phyloP scores from a whole-genome alignment of 2,888 invertebrate genomes.

The Nasonia oneida region DNA sequence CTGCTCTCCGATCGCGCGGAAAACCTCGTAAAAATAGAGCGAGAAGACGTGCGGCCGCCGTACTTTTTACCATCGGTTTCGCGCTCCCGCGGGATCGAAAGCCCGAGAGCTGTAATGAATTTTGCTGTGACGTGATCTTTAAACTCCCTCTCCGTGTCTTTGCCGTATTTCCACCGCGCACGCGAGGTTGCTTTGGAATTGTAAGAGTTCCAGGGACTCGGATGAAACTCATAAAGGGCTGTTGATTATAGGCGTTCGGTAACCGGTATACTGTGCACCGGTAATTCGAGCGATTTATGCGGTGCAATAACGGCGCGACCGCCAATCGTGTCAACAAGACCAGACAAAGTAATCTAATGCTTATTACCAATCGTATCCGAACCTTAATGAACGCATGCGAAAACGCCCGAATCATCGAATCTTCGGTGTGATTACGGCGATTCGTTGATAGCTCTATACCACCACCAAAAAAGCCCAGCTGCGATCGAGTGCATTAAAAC shows the following conservation, averaged over 20 bases:
- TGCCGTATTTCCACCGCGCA: too few relatives aligned
- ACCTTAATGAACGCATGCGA: neutral
- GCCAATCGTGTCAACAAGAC: neutral
- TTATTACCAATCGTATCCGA: neutral
- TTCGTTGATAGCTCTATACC: too few relatives aligned
- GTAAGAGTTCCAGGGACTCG: neutral
- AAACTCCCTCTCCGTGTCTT: neutral
- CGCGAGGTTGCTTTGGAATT: too few relatives aligned
- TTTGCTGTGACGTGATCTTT: neutral
- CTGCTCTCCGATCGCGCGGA: conserved; percentile 22
- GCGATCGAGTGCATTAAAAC: neutral
- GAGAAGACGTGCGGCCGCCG: neutral
- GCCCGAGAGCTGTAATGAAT: neutral
- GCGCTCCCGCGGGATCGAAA: conserved; percentile 28
- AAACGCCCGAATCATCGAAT: neutral
- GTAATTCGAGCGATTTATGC: neutral
- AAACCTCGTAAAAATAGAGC: conserved; percentile 42
- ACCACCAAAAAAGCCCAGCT: too few relatives aligned
- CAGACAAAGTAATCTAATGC: neutral
- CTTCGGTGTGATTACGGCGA: too few relatives aligned
- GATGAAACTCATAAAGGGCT: neutral
- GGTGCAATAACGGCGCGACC: neutral
- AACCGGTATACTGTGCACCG: neutral
- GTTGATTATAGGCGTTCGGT: neutral
- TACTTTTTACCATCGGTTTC: conserved; percentile 32